These are phyloP conservation scores for Coleophora flavipennella DNA, from an alignment of 2,888 invertebrate species.

Conservation along the genomic window DNA sequence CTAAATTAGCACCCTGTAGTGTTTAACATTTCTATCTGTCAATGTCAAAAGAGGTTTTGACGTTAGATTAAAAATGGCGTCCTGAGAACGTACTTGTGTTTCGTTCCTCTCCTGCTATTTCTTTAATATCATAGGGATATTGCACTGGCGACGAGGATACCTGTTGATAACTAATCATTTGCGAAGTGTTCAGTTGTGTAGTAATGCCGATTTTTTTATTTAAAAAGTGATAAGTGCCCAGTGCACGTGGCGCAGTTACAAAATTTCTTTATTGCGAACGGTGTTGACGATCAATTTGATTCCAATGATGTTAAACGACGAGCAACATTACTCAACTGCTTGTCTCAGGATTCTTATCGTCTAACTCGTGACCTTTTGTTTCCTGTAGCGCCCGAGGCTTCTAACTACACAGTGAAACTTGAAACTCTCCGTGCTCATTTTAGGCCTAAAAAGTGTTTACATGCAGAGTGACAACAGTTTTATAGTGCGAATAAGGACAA, in stretches of 20 bases:
- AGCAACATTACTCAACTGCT: conserved; percentile 3
- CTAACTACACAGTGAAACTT: not conserved
- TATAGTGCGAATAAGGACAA: not conserved
- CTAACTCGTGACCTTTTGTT: not conserved
- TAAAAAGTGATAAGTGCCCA: conserved; percentile 2
- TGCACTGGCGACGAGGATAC: not conserved
- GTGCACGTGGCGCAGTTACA: conserved; percentile 1
- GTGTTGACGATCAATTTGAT: not conserved
- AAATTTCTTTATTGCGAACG: conserved; percentile 3
- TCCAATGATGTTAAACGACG: not conserved
- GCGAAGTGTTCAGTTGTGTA: not conserved
- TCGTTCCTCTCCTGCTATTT: no score
- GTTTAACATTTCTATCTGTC: no score
- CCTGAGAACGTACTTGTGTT: no score
- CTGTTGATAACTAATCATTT: not conserved
- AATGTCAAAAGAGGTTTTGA: no score
- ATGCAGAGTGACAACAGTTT: conserved; percentile 1
- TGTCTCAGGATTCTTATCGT: conserved; percentile 4
- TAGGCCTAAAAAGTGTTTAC: conserved; percentile 2
- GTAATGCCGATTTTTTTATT: conserved; percentile 1
- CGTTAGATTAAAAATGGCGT: no score
- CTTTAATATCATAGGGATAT: not conserved
- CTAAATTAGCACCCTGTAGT: conserved; percentile 3
- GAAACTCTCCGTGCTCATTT: not conserved
- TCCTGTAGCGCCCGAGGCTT: not conserved